Conservation (phyloP, 1,140 invertebrate species). For the Brachystomella parvula region DNA sequence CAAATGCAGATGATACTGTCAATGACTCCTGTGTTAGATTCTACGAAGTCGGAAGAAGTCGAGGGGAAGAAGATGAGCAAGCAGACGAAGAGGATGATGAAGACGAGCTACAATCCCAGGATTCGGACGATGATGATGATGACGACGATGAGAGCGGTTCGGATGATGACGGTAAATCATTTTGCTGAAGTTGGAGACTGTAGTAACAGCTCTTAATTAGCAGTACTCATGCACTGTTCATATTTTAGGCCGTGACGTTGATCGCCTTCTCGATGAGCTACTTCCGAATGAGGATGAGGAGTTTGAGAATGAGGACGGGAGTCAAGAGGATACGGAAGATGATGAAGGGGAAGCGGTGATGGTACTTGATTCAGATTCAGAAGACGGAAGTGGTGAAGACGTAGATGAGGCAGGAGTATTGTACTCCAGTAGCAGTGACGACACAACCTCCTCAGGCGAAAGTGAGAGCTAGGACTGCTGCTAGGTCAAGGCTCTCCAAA, state of each 20-base stretch:
- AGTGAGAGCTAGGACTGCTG: too few species aligned
- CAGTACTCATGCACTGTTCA: not conserved
- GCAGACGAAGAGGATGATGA: conserved; percentile 44
- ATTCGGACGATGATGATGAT: conserved; percentile 44
- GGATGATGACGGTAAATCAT: conserved; percentile 26
- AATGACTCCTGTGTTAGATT: conserved; percentile 75
- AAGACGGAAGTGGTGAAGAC: not conserved
- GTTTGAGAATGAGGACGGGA: not conserved
- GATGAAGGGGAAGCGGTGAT: not conserved
- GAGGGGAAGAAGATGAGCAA: conserved; percentile 64
- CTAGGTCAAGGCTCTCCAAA: too few species aligned
- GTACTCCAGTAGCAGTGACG: not conserved
- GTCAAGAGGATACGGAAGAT: conserved; percentile 13
- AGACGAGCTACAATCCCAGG: conserved; percentile 39
- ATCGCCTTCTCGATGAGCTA: conserved; percentile 14
- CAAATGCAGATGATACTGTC: conserved; percentile 59
- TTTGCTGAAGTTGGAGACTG: not conserved
- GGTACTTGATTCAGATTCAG: not conserved
- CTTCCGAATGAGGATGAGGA: conserved; percentile 4
- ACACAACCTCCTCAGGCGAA: too few species aligned
- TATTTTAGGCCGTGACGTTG: conserved; percentile 1
- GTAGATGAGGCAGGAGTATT: not conserved
- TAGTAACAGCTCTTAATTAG: not conserved
- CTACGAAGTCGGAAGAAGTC: conserved; percentile 66
- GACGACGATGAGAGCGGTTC: conserved; percentile 42